These are phyloP conservation scores for Turritopsis rubra DNA, from an alignment of 30 jellyfish, hydroid and myxozoan species.

Conservation along the genomic window DNA sequence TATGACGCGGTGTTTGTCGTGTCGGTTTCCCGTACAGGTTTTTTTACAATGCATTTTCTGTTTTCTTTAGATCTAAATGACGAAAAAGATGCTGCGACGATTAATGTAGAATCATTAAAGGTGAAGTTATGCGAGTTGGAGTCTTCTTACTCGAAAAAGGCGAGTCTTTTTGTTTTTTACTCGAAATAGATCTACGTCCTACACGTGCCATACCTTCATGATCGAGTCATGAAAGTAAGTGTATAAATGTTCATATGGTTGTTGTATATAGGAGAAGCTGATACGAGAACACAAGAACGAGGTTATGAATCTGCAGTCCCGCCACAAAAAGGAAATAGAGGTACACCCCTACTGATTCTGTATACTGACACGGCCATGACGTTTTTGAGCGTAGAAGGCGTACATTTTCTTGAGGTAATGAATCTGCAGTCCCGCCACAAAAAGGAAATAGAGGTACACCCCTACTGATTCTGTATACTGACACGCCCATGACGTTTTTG, in stretches of 20 bases:
- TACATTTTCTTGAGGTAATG: no score
- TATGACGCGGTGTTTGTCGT: no score
- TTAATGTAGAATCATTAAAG: neutral
- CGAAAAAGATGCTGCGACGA: slow-evolving; percentile 7
- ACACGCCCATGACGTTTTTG: no score
- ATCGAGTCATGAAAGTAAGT: no score
- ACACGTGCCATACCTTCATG: no score
- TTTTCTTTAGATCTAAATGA: neutral
- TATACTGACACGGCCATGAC: no score
- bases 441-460: slow-evolving; percentile 14
- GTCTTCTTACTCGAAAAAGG: slow-evolving; percentile 23
- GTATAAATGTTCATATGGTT: no score
- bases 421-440: neutral
- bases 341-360: no score
- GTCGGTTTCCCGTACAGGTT: no score
- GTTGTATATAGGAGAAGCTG: slow-evolving; percentile 25
- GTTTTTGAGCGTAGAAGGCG: no score
- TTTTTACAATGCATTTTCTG: neutral
- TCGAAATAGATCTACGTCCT: neutral
- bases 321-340: no score
- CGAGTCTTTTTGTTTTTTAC: neutral
- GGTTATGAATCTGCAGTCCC: no score
- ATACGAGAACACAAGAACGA: slow-evolving; percentile 18
- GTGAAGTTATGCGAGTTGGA: slow-evolving; percentile 5
- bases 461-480: neutral